Evolutionary conservation across 2,113 vertebrate species (phyloP), one percentile per base, ranked within the genome.

Genomic region (Saccopteryx leptura): DNA sequence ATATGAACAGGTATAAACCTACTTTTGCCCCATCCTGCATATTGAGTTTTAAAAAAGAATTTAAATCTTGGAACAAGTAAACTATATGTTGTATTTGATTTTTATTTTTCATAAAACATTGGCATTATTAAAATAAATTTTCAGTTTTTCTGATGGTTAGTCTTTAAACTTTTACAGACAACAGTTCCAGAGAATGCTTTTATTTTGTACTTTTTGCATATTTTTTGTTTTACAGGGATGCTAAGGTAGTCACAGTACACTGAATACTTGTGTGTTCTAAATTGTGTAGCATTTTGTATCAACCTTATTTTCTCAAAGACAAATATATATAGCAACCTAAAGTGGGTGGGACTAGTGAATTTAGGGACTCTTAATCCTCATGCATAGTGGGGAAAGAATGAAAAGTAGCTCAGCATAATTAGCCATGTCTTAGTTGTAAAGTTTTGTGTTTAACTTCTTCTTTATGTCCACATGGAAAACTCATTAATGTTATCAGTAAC

Each of bases 341-440:
- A 50, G 26, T 95, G 48, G 31, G 60, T 90, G 83, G 52, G 52
- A 58, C 61, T 75, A 48, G 15, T 94, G 86, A 91, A 93, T 28
- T 56, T 87, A 65, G 33, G 21, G 21, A 78, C 28, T 94, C 39
- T 82, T 90, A 58, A 58, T 79, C 88, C 52, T 85, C 78, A 50
- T 52, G 7, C 4, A 46, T 93, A 54, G 58, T 23, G 23, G 24
- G 8, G 85, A 94, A 91, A 58, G 18, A 84, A 92, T 93, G 65
- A 96, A 91, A 96, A 96, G 91, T 91, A 72, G 50, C 80, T 93
- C 80, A 83, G n/a, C 60, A 48, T 93, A 94, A 56, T 92, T 86
- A 91, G 13, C 65, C 18, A 18, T 95, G 46, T 60, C 60, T 96
- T 94, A 87, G 76, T 92, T 96, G 48, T 97, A 68, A 91, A 75